These are phyloP conservation scores for Bubalus kerabau DNA, from an alignment of 2,113 vertebrate species.

Conservation along the genomic window DNA sequence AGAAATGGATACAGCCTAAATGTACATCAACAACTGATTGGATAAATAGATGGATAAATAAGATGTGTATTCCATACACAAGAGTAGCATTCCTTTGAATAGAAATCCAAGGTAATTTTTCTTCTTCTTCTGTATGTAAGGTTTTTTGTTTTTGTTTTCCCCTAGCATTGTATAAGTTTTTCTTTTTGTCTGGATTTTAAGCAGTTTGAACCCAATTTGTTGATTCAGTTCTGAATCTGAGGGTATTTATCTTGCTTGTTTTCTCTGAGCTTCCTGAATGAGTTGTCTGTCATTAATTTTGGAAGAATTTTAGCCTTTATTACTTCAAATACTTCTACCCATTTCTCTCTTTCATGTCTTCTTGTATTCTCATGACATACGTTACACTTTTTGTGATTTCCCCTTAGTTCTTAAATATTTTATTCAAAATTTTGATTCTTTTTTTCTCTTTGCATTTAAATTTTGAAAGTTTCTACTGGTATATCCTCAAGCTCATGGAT, in stretches of 20 bases:
- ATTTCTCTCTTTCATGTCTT: background rate
- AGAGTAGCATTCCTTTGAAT: background rate
- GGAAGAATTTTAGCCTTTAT: background rate
- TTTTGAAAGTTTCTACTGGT: background rate
- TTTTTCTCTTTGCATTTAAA: background rate
- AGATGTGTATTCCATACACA: background rate
- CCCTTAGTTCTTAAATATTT: background rate
- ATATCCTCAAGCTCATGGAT: background rate
- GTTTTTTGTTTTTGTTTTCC: background rate
- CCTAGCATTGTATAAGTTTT: background rate
- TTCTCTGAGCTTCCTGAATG: background rate
- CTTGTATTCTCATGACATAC: background rate
- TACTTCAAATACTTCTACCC: background rate
- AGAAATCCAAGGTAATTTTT: background rate
- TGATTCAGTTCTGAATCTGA: background rate
- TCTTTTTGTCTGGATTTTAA: background rate
- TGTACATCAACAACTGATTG: background rate
- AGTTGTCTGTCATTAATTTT: background rate
- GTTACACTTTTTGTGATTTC: background rate
- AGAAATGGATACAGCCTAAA: background rate
- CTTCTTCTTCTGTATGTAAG: background rate
- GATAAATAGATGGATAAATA: background rate
- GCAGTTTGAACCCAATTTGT: background rate
- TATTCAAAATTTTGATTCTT: background rate
- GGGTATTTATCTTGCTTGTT: background rate